Conservation (phyloP, 1,140 invertebrate species). For the Sipha flava region DNA sequence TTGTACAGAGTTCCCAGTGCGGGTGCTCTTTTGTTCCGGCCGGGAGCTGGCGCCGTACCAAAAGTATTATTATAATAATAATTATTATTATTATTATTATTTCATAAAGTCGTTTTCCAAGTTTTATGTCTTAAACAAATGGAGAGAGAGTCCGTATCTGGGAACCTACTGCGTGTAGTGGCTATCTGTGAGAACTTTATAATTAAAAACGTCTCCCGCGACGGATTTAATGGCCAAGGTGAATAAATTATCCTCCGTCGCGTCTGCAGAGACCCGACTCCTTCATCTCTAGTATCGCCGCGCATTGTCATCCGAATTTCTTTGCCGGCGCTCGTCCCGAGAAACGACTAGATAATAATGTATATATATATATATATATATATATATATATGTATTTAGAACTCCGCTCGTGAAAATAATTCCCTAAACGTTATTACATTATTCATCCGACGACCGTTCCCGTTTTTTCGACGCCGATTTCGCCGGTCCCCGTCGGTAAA, state of each 20-base stretch:
- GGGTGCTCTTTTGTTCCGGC: neutral
- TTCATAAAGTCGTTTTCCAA: conserved; percentile 26
- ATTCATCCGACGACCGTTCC: too few species aligned
- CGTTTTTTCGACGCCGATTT: too few species aligned
- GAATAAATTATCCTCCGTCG: conserved; percentile 7
- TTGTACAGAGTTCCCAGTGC: neutral
- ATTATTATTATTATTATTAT: conserved; percentile 16
- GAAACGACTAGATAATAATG: neutral
- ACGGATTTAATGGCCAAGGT: conserved; percentile 1
- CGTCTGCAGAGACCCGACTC: neutral
- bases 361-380: too few species aligned
- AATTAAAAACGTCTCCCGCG: conserved; percentile 24
- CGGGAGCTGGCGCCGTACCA: neutral
- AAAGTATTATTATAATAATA: conserved; percentile 9
- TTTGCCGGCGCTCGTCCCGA: neutral
- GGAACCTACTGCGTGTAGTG: neutral
- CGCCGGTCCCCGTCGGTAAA: too few species aligned
- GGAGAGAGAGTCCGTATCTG: neutral
- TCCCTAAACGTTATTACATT: too few species aligned
- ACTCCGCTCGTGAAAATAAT: too few species aligned
- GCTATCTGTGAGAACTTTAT: conserved; percentile 25
- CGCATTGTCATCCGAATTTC: neutral
- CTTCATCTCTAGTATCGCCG: neutral
- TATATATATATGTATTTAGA: too few species aligned
- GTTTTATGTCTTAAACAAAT: conserved; percentile 13